Base-by-base conservation (phyloP, 2,888 invertebrate genomes). In the Coenonympha arcania region DNA sequence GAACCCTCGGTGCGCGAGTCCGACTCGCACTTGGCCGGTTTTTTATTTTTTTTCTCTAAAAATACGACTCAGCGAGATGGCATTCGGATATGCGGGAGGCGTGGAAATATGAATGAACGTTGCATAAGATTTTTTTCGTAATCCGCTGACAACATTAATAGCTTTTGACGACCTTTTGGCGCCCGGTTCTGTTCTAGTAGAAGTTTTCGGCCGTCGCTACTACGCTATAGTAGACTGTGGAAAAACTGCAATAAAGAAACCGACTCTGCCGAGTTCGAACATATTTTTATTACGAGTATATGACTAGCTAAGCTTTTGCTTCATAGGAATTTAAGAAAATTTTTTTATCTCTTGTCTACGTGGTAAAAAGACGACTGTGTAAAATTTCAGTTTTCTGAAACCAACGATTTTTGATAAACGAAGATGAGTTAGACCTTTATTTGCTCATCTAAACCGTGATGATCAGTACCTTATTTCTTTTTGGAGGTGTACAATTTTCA, bases 81-180 rank as follows among this genome's bases (percentile, higher is more conserved):
- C 31, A 33, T 33, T 33, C 31, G 31, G 31, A 33, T 33, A 33
- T 33, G 31, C 15, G 31, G 31, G 31, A 31, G 15, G 15, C 16
- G 31, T 33, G 31, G 9, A 33, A 33, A 33, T 33, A 33, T 33
- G 31, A 33, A 33, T 33, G 31, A 16, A 9, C 31, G 31, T 33
- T 33, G 31, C 31, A 33, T 33, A 33, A 33, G 31, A 6, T 33
- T 33, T n/a, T 28, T 33, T 33, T 33, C 31, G 31, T 33, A 33
- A 33, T 15, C 31, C 9, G 31, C 16, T 33, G 31, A 33, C 31
- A 33, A 33, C 16, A 16, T 33, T 33, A 16, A 33, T 33, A 33
- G 31, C 31, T 33, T 33, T 15, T 8, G 15, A 33, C 31, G 31
- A 33, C 8, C 31, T 33, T 33, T 9, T 16, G 31, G 15, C 31